Conservation (phyloP, 2,888 invertebrate genomes). For the Tholera decimalis region DNA sequence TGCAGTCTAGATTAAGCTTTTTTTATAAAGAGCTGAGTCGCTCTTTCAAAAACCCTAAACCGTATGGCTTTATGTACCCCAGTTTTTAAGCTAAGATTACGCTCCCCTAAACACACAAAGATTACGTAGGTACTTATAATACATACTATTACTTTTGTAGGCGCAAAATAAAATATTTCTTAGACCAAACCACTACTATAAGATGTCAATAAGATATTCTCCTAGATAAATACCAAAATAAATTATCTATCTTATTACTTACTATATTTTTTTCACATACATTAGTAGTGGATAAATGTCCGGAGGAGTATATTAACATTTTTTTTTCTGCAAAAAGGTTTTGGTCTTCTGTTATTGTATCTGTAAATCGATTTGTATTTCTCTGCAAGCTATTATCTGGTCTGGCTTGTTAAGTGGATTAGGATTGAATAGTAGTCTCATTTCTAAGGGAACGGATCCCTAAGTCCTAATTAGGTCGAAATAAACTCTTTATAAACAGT, state of each 20-base stretch:
- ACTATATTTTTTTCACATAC: slow-evolving; percentile 32
- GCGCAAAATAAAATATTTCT: slow-evolving; percentile 39
- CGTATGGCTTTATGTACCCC: slow-evolving; percentile 17
- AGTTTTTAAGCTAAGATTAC: slow-evolving; percentile 51
- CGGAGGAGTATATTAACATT: slow-evolving; percentile 9
- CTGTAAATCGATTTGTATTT: slow-evolving; percentile 19
- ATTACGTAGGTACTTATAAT: slow-evolving; percentile 33
- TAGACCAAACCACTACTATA: slow-evolving; percentile 15
- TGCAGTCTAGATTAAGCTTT: slow-evolving; percentile 1
- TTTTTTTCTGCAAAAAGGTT: slow-evolving; percentile 29
- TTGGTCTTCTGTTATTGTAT: slow-evolving; percentile 27
- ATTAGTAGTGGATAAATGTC: slow-evolving; percentile 26
- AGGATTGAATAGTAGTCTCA: slow-evolving; percentile 15
- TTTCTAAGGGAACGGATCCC: slow-evolving; percentile 13
- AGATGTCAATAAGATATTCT: slow-evolving; percentile 37
- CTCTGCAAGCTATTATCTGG: slow-evolving; percentile 21
- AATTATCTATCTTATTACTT: slow-evolving; percentile 30
- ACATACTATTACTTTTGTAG: slow-evolving; percentile 43
- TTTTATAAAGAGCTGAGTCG: no score
- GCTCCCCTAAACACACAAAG: slow-evolving; percentile 47
- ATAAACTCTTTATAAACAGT: slow-evolving; percentile 2
- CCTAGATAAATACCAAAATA: slow-evolving; percentile 42
- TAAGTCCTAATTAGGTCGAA: slow-evolving; percentile 29
- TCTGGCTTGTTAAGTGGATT: slow-evolving; percentile 13
- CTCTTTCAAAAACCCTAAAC: neutral